These are phyloP conservation scores for Bostrychus sinensis DNA, from an alignment of 2,113 vertebrate genomes.

Conservation along the genomic window DNA sequence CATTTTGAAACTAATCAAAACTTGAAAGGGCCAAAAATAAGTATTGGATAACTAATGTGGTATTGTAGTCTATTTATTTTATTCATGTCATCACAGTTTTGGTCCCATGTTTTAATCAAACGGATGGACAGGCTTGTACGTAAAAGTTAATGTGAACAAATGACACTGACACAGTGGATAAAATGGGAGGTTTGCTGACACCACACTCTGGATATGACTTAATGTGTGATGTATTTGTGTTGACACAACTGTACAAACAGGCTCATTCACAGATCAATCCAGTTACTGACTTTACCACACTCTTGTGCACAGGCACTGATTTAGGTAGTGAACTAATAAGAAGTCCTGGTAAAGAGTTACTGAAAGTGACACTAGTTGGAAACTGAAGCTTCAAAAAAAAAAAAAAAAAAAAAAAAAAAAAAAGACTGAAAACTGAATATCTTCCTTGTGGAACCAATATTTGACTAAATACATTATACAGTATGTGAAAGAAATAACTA, in stretches of 20 bases:
- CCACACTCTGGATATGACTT: conserved; percentile 1
- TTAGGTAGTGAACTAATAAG: not conserved
- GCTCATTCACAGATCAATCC: conserved; percentile 1
- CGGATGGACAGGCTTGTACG: not conserved
- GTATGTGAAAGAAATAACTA: not conserved
- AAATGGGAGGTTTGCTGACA: conserved; percentile 14
- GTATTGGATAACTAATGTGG: no score
- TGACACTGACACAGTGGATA: conserved; percentile 16
- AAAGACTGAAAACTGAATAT: no score
- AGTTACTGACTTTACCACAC: conserved; percentile 31
- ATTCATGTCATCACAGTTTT: no score
- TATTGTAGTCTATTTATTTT: not conserved
- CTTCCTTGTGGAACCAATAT: not conserved
- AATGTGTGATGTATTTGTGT: conserved; percentile 19
- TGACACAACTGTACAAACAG: conserved; percentile 50
- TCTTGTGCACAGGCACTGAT: conserved; percentile 12
- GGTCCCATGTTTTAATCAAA: not conserved
- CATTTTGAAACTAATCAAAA: not conserved
- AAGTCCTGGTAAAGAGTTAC: not conserved
- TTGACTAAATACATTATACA: not conserved
- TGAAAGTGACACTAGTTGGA: not conserved
- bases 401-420: no score
- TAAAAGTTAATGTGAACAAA: not conserved
- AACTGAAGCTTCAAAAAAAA: not conserved
- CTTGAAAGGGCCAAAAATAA: not conserved